Evolutionary conservation across 2,888 invertebrate genomes (phyloP).

Genomic region (Plusia festucae): DNA sequence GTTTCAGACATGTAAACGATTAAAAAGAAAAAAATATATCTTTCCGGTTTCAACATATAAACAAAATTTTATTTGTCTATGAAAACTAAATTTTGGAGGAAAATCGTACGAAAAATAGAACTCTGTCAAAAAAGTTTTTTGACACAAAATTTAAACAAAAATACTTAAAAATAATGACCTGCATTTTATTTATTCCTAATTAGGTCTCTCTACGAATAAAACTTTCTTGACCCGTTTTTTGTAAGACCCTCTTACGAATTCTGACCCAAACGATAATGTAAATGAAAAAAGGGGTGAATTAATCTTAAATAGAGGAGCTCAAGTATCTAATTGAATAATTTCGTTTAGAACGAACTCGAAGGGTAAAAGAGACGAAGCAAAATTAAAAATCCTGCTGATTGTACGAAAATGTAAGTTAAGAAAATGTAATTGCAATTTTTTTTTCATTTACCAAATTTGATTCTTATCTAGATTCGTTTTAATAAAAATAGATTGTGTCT

Average conservation of each 20-base stretch:
- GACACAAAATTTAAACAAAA: no score
- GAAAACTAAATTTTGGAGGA: no score
- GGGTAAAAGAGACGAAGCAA: constrained; percentile 31
- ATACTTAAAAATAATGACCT: neutral
- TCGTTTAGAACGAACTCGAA: constrained; percentile 62
- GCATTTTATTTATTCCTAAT: constrained; percentile 9
- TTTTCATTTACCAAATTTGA: constrained; percentile 14
- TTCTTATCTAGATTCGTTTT: constrained; percentile 24
- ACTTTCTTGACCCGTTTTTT: constrained; percentile 47
- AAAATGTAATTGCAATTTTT: constrained; percentile 26
- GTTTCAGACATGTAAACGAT: no score
- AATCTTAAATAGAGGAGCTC: constrained; percentile 73
- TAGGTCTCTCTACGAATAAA: constrained; percentile 8
- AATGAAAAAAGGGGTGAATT: constrained; percentile 77
- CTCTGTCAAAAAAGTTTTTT: no score
- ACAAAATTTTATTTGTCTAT: no score
- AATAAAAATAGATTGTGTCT: constrained; percentile 8
- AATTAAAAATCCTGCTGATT: constrained; percentile 53
- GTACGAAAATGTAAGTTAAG: constrained; percentile 19
- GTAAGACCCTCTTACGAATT: constrained; percentile 63
- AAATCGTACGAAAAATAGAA: no score
- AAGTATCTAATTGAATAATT: constrained; percentile 84
- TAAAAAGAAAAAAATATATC: no score
- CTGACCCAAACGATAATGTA: constrained; percentile 67
- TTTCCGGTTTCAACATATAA: no score